Conservation (phyloP, 2,113 vertebrate species). For the Acanthisitta chloris region DNA sequence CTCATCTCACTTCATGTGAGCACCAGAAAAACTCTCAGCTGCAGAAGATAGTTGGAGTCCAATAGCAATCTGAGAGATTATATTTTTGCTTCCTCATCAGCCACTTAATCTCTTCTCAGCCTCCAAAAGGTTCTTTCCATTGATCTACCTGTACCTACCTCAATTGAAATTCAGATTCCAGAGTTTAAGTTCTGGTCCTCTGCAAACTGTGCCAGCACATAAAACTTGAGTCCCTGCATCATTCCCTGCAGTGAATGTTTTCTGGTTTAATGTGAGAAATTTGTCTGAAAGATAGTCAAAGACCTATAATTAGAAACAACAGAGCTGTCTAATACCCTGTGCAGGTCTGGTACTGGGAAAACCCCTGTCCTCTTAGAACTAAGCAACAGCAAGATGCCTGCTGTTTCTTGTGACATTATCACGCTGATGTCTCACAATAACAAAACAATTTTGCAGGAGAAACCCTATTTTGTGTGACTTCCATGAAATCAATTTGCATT, state of each 20-base stretch:
- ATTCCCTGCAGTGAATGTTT: background rate
- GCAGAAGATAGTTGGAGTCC: background rate
- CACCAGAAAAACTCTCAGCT: background rate
- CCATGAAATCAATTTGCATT: slow-evolving; percentile 26
- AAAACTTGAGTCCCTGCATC: background rate
- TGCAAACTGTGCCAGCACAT: background rate
- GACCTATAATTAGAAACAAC: background rate
- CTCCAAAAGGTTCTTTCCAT: background rate
- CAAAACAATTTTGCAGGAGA: background rate
- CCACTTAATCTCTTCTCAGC: background rate
- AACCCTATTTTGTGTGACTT: background rate
- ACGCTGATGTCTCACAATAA: background rate
- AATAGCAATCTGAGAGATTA: background rate
- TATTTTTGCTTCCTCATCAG: background rate
- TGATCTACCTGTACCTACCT: background rate
- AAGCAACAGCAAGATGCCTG: background rate
- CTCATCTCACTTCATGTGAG: background rate
- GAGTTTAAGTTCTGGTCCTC: background rate
- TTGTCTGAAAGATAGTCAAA: background rate
- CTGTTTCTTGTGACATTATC: background rate
- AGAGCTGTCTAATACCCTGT: background rate
- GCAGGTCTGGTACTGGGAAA: background rate
- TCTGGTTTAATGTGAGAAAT: background rate
- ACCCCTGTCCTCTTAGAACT: background rate
- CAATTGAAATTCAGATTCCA: background rate